These are phyloP conservation scores for Onychostoma macrolepis DNA, from an alignment of 2,113 vertebrate species.

Conservation along the genomic window DNA sequence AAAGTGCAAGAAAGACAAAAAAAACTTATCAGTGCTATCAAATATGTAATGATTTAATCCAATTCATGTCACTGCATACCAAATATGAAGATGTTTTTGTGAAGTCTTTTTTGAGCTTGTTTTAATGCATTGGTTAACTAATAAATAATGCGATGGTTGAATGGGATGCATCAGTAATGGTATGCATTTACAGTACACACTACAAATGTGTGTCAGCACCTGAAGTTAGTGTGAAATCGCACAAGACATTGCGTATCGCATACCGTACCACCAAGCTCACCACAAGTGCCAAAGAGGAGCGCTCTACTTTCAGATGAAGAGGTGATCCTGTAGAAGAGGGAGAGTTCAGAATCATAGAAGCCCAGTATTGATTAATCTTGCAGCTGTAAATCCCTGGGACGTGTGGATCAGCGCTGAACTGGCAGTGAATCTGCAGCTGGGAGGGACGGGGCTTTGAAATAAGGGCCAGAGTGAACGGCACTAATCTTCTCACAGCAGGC, in stretches of 20 bases:
- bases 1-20: neutral
- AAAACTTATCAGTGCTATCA: neutral
- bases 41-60: neutral
- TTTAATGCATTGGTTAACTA: neutral
- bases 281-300: slow-evolving; percentile 1
- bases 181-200: slow-evolving; percentile 6
- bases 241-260: neutral
- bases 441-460: slow-evolving; percentile 48
- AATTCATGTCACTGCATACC: neutral
- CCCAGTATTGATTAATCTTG: slow-evolving; percentile 54
- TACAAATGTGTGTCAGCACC: neutral
- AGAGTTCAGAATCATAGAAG: slow-evolving; percentile 42
- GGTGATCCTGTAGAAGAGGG: neutral
- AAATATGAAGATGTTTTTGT: neutral
- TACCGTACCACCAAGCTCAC: neutral
- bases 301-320: slow-evolving; percentile 25
- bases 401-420: slow-evolving; percentile 41
- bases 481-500: slow-evolving; percentile 50
- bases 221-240: neutral
- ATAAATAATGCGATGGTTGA: neutral
- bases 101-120: neutral
- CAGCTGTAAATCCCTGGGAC: slow-evolving; percentile 33
- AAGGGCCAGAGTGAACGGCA: slow-evolving; percentile 32
- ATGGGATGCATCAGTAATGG: neutral
- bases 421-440: slow-evolving; percentile 39